Base-by-base conservation (phyloP, 2,888 invertebrate genomes). In the Lasioglossum malachurum region DNA sequence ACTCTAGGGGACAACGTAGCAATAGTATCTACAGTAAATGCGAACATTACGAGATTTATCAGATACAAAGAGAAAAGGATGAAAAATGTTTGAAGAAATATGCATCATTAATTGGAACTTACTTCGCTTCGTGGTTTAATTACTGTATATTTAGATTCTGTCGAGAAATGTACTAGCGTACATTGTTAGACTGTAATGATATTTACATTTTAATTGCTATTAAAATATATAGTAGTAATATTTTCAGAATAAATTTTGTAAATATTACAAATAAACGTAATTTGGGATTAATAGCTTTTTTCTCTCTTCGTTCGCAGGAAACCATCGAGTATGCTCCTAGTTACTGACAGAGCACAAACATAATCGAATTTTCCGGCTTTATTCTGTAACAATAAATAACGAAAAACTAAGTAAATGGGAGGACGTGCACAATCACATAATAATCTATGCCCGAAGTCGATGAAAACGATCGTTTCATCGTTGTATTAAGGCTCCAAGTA, bases 21-120 rank as follows among this genome's bases (percentile, higher is more conserved):
- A 0, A 96, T 98, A n/a, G 97, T 98, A 3, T 96, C 96, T 78
- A 98, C 97, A 7, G 97, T 97, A 0, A 96, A 96, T 79, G 96
- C 96, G 2, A 98, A 98, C 94, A 95, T 98, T 88, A 96, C 96
- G 5, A 96, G 97, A 91, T 98, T 98, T 94, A 97, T 97, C 83
- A 97, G 97, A 91, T 98, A 98, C 94, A 97, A 97, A 94, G 96
- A 94, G 87, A 95, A 95, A 82, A 95, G 96, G 92, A 88, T 89
- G 76, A 53, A 88, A 89, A 80, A 75, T 92, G 16, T 74, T 41
- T 79, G 74, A 73, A 79, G 67, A 49, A 16, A 44, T 41, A 19
- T 64, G 12, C 67, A 27, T 2, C 16, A 41, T 44, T 71, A 71
- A 53, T 49, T 35, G 27, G 19, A 78, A 78, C 38, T 71, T 53